Evolutionary conservation across 2,888 invertebrate species (phyloP).

Genomic region (Bembecia ichneumoniformis): DNA sequence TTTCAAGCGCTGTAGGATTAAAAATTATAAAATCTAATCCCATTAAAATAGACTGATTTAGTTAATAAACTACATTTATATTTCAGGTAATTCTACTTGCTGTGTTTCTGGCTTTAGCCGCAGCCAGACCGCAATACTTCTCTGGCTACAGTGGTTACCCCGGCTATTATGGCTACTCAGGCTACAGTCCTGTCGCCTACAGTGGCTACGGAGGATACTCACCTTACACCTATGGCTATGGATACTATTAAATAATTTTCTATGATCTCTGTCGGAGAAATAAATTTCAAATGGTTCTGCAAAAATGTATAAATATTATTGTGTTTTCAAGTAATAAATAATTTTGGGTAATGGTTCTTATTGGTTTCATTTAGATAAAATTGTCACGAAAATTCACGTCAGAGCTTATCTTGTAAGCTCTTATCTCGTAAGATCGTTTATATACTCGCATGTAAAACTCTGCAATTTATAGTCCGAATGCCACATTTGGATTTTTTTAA

Average conservation of each 20-base stretch:
- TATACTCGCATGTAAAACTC: too few species aligned
- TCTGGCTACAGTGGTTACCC: slow-evolving; percentile 31
- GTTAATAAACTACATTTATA: slow-evolving; percentile 1
- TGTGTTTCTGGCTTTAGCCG: slow-evolving; percentile 47
- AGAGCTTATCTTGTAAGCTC: too few species aligned
- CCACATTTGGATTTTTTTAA: too few species aligned
- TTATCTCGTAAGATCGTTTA: too few species aligned
- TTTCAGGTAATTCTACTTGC: slow-evolving; percentile 60
- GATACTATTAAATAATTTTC: slow-evolving; percentile 32
- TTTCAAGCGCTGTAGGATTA: too few species aligned
- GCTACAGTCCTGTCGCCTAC: slow-evolving; percentile 45
- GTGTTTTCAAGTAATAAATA: background rate
- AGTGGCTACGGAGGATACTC: slow-evolving; percentile 33
- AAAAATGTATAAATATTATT: background rate
- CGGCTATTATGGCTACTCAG: slow-evolving; percentile 46
- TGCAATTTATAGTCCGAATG: too few species aligned
- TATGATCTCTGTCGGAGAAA: background rate
- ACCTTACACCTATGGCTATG: slow-evolving; percentile 48
- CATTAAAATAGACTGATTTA: background rate
- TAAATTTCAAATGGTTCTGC: background rate
- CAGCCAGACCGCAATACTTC: slow-evolving; percentile 60
- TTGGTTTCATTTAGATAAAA: too few species aligned
- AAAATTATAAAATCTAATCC: too few species aligned
- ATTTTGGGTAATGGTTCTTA: background rate
- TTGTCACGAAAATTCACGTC: too few species aligned